These are phyloP conservation scores for Drosophila niveifrons DNA, from an alignment of 2,888 invertebrate species.

Conservation along the genomic window DNA sequence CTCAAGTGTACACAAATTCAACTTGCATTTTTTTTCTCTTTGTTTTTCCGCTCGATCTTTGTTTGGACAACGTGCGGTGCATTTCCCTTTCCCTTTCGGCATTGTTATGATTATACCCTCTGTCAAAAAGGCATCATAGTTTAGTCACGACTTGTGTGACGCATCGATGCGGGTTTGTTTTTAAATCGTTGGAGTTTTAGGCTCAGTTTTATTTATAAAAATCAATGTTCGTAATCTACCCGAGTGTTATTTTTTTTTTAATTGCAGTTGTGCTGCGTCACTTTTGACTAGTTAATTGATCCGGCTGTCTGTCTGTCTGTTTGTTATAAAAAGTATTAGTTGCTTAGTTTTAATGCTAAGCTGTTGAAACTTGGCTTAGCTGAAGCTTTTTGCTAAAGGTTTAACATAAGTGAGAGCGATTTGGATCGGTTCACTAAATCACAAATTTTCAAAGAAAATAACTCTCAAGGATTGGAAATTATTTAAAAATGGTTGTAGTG, in stretches of 20 bases:
- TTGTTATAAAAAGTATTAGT: background rate
- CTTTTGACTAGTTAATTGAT: background rate
- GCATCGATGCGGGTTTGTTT: background rate
- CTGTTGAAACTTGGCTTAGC: rapidly evolving
- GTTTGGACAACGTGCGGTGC: slow-evolving; percentile 37
- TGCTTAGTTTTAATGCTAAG: background rate
- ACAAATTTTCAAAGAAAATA: too few relatives aligned
- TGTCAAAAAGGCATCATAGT: background rate
- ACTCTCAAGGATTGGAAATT: too few relatives aligned
- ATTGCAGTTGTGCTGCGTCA: too few relatives aligned
- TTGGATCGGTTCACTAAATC: background rate
- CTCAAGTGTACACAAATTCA: slow-evolving; percentile 54
- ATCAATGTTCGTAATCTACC: too few relatives aligned
- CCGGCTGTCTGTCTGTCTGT: background rate
- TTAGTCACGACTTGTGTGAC: background rate
- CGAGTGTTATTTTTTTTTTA: too few relatives aligned
- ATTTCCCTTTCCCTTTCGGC: slow-evolving; percentile 34
- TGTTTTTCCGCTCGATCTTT: slow-evolving; percentile 21
- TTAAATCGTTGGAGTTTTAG: background rate
- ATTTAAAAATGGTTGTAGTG: too few relatives aligned
- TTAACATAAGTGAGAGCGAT: background rate
- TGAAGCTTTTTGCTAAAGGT: background rate
- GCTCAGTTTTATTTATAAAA: too few relatives aligned
- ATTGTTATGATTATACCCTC: slow-evolving; percentile 8
- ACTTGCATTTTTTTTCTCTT: slow-evolving; percentile 31